Conservation (phyloP, 1,140 invertebrate genomes). For the Cotesia vestalis region DNA sequence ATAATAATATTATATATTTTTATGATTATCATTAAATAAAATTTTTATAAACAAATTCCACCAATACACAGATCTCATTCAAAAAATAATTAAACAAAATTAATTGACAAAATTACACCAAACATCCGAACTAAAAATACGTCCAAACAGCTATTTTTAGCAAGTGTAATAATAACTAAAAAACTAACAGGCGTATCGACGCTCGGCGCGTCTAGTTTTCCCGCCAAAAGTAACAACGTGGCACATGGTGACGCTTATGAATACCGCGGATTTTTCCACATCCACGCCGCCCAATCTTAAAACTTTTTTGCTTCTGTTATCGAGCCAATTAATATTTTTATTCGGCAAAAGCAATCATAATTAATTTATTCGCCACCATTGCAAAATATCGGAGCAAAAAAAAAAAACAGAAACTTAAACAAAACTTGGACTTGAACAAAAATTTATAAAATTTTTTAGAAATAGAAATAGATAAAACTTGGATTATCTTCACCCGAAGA, state of each 20-base stretch:
- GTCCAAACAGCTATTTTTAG: neutral
- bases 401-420: slow-evolving; percentile 7
- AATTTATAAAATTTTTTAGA: neutral
- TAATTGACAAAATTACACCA: too few relatives aligned
- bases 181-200: slow-evolving; percentile 10
- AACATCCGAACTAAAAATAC: too few relatives aligned
- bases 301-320: slow-evolving; percentile 32
- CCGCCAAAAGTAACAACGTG: slow-evolving; percentile 53
- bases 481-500: slow-evolving; percentile 28
- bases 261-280: neutral
- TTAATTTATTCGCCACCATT: slow-evolving; percentile 15
- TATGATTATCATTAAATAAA: too few relatives aligned
- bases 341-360: slow-evolving; percentile 30
- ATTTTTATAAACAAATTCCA: too few relatives aligned
- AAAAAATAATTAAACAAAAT: too few relatives aligned
- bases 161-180: neutral
- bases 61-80: too few relatives aligned
- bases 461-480: neutral
- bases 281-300: neutral
- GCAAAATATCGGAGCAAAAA: neutral
- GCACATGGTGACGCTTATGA: slow-evolving; percentile 20
- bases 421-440: neutral
- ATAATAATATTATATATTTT: too few relatives aligned
- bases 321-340: slow-evolving; percentile 27
- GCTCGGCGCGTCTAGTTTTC: slow-evolving; percentile 47